Conservation (phyloP, 2,113 vertebrate species). For the Zosterops pallidus region DNA sequence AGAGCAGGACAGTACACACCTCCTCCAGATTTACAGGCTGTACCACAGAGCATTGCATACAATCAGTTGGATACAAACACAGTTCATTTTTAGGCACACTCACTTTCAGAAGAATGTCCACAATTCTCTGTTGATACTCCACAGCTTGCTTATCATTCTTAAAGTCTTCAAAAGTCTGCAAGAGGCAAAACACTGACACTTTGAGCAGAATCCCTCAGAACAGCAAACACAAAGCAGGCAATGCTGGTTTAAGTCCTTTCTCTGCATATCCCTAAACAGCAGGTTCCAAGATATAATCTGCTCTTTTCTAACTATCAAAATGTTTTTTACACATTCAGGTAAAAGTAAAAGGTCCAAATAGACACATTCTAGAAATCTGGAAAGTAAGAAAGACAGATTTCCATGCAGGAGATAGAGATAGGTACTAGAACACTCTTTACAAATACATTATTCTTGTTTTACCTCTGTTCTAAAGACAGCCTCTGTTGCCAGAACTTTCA, state of each 20-base stretch:
- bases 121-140: conserved; percentile 96
- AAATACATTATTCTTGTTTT: neutral
- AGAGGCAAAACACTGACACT: conserved; percentile 18
- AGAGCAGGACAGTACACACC: neutral
- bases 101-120: conserved; percentile 96
- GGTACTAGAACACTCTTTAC: neutral
- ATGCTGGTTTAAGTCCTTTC: neutral
- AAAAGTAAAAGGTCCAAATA: neutral
- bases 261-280: neutral
- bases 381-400: neutral
- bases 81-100: neutral
- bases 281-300: neutral
- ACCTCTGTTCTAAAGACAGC: neutral
- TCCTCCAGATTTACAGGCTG: neutral
- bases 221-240: neutral
- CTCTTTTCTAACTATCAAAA: neutral
- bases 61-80: neutral
- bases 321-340: neutral
- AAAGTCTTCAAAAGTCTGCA: conserved; percentile 98
- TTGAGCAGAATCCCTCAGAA: neutral
- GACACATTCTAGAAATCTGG: neutral
- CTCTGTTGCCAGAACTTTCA: neutral
- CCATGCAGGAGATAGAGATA: neutral
- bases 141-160: conserved; percentile 98
- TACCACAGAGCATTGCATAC: neutral